Conservation (phyloP, 2,888 invertebrate species). For the Hypomecis atomaria region DNA sequence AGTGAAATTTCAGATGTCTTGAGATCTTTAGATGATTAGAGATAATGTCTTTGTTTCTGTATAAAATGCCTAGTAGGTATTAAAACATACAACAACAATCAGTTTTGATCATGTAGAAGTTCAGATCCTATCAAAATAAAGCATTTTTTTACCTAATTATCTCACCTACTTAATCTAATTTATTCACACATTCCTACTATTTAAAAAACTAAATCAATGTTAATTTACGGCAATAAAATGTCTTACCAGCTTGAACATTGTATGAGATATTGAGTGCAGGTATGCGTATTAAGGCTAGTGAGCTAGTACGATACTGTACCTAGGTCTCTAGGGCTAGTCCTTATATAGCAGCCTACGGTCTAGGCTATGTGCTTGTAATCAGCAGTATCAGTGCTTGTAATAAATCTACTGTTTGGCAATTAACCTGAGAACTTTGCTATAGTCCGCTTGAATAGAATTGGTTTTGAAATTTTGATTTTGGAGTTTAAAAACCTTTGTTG, state of each 20-base stretch:
- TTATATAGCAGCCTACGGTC: constrained; percentile 72
- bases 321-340: constrained; percentile 61
- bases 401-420: constrained; percentile 73
- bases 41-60: too few relatives aligned
- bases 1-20: too few relatives aligned
- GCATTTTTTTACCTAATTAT: too few relatives aligned
- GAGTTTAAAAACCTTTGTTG: background rate
- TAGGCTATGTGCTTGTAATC: too few relatives aligned
- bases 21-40: too few relatives aligned
- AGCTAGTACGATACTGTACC: constrained; percentile 60
- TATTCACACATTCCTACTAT: background rate
- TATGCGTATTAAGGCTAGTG: constrained; percentile 43
- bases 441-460: constrained; percentile 29
- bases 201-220: background rate
- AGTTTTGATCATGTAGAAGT: too few relatives aligned
- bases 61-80: too few relatives aligned
- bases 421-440: constrained; percentile 56
- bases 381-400: constrained; percentile 55
- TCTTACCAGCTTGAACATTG: constrained; percentile 73
- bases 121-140: too few relatives aligned
- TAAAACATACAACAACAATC: too few relatives aligned
- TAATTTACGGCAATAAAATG: constrained; percentile 4
- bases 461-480: background rate
- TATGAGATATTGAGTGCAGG: constrained; percentile 41
- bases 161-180: too few relatives aligned